Percentiles rank a stretch among this genome's conserved stretches.
Evolutionary conservation across 2,797 vertebrate species (phyloP).

Genomic region (Parambassis ranga): DNA sequence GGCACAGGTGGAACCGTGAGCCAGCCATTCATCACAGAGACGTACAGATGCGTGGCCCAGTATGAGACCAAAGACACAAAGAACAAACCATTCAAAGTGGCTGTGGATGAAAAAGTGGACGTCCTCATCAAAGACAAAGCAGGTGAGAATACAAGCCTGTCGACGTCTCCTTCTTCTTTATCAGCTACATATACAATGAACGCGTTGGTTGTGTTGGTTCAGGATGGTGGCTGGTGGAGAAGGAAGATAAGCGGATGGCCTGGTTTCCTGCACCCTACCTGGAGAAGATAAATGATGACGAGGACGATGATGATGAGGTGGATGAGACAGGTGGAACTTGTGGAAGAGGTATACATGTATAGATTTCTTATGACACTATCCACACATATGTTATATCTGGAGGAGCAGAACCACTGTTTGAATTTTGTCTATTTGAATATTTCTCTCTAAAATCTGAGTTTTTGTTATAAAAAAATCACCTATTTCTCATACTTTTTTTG

Average conservation of each 20-base stretch:
- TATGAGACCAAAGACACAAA: conserved; percentile 88
- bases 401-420: too few relatives aligned
- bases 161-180: too few relatives aligned
- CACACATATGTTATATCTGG: too few relatives aligned
- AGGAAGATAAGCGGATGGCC: conserved; percentile 82
- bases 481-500: too few relatives aligned
- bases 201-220: not conserved
- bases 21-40: conserved; percentile 80
- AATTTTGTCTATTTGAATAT: too few relatives aligned
- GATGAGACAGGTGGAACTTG: conserved; percentile 17
- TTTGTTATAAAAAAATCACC: too few relatives aligned
- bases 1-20: conserved; percentile 62
- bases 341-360: conserved; percentile 38
- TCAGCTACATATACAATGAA: too few relatives aligned
- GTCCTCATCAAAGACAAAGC: conserved; percentile 89
- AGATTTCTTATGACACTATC: not conserved
- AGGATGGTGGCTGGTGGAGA: conserved; percentile 98
- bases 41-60: conserved; percentile 81
- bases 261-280: conserved; percentile 96
- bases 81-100: conserved; percentile 82
- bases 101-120: conserved; percentile 79
- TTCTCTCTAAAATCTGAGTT: too few relatives aligned
- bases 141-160: conserved; percentile 72
- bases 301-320: conserved; percentile 33
- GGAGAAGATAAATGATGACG: conserved; percentile 62